Base-by-base conservation (phyloP, 2,797 vertebrate species). In the Microctenopoma lineatum region DNA sequence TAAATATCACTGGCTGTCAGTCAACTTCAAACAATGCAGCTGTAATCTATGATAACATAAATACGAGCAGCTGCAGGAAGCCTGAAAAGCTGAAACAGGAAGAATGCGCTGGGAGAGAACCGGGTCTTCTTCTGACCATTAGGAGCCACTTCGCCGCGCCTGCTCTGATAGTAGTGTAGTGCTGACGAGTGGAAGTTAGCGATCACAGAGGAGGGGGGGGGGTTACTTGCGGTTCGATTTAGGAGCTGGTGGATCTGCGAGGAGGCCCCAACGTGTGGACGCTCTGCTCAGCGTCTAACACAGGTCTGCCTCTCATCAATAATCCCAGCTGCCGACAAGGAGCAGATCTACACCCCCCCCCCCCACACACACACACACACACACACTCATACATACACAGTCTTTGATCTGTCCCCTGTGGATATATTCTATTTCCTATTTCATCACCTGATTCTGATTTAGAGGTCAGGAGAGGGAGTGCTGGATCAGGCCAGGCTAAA, bases 361-460 rank as follows among this genome's bases (percentile, higher is more conserved):
- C 42, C 10, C 45, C 5, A 46, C 51, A 29, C 29, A 46, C 70
- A 26, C 59, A 69, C 45, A 59, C 73, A 48, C 67, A 64, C 77
- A 53, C 68, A 70, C 66, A 66, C 77, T 79, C 63, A 72, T 66
- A 70, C 75, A 60, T 58, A 60, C 25, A 1, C 52, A 32, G 42
- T 42, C 79, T 90, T 77, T 85, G 83, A 89, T 90, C 84, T 84
- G 71, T 82, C 73, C 80, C 83, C 44, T 38, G 83, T 87, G 87
- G 80, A 87, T 79, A 79, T 81, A 88, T 87, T 92, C 83, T 79
- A 84, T 85, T 90, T 89, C 88, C 90, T 87, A 69, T 88, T 84
- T 86, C 75, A 67, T 90, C 90, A 90, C 86, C 87, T 91, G 90
- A 77, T 90, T 92, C 81, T 89, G 85, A 90, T 90, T 90, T 88